Percentiles rank a stretch among this genome's conserved stretches.
Evolutionary conservation across 2,888 invertebrate genomes (phyloP).

Genomic region (Platycheirus rosarum): DNA sequence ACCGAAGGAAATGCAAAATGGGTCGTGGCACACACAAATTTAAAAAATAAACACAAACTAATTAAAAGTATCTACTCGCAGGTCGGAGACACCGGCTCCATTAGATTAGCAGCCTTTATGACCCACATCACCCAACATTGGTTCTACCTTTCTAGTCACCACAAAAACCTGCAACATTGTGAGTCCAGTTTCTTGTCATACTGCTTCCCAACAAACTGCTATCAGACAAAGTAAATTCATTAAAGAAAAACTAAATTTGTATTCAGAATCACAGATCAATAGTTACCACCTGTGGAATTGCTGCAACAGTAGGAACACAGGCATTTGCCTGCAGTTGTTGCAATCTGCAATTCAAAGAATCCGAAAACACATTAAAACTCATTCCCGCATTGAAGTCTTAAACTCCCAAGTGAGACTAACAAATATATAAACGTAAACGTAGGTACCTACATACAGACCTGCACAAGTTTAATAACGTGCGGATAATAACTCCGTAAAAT

Average conservation of each 20-base stretch:
- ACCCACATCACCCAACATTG: conserved; percentile 16
- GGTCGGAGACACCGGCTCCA: too few species aligned
- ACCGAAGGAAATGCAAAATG: too few species aligned
- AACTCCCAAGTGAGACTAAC: conserved; percentile 11
- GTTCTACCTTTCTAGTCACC: neutral
- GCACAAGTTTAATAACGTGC: conserved; percentile 1
- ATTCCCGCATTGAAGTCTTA: conserved; percentile 22
- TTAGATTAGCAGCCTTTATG: conserved; percentile 9
- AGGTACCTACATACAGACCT: neutral
- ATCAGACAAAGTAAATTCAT: conserved; percentile 22
- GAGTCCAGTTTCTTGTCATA: neutral
- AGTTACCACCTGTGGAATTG: neutral
- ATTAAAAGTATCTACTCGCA: too few species aligned
- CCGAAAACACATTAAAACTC: conserved; percentile 45
- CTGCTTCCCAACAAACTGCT: neutral
- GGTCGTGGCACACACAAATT: neutral
- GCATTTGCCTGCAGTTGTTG: neutral
- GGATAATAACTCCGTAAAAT: conserved; percentile 64
- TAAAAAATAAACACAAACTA: neutral
- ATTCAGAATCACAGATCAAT: neutral
- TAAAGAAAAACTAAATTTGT: neutral
- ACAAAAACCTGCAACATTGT: conserved; percentile 31
- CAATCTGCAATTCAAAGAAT: conserved; percentile 39
- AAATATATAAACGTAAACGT: too few species aligned
- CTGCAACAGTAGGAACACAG: neutral